Evolutionary conservation across 2,888 invertebrate genomes (phyloP), one percentile per base, ranked within the genome.

Genomic region (Phortica magna): DNA sequence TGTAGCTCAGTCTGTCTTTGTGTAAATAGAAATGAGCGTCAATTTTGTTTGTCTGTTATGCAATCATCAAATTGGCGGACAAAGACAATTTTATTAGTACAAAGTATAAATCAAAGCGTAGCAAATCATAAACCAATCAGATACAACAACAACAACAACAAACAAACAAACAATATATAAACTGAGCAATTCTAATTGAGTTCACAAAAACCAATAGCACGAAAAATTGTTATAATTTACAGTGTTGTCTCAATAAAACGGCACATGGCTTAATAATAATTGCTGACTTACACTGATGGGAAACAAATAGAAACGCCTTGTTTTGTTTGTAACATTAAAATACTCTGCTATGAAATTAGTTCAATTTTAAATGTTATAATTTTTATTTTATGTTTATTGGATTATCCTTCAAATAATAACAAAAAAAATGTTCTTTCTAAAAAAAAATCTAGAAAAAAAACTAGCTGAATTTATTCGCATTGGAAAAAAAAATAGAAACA

Each of bases 21-120:
- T 31, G 31, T 31, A 31, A 31, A 31, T 31, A 31, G 31, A 31
- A 31, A 31, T 31, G 31, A 31, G 14, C 3, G 48, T 6, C 48
- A 48, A 2, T 48, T 48, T 48, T 14, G 48, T 48, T 48, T 48
- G 48, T 48, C 14, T 48, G 48, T 48, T 48, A 48, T 48, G 48
- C 48, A 31, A 31, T 31, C 48, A 48, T 48, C 48, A 48, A 48
- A 48, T 12, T 5, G 48, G 7, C 7, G 43, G 48, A 48, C 9
- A 48, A 48, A 12, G 7, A 9, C 14, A 48, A 31, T 4, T 31
- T 31, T 14, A 53, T 14, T 59, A 59, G n/a, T 14, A 59, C 7
- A 7, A 59, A 59, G n/a, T 19, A 7, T 59, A 59, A 59, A 59
- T 59, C 59, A 59, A 59, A 59, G 59, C 59, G n/a, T n/a, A 59